Evolutionary conservation across 1,140 invertebrate genomes (phyloP).

Genomic region (Calephelis nemesis): DNA sequence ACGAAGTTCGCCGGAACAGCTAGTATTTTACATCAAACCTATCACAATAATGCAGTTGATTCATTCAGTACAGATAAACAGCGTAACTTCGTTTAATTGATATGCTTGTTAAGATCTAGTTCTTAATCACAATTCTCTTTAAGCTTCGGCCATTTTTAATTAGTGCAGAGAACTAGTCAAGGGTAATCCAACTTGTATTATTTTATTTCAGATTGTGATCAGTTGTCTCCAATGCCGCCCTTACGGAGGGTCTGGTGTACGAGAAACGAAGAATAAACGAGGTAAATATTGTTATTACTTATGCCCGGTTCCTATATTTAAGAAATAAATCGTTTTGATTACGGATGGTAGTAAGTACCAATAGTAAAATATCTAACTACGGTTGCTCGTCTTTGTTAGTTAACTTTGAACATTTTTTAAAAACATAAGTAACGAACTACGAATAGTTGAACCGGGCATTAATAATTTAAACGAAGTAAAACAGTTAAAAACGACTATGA

Average conservation of each 20-base stretch:
- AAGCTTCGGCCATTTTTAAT: conserved; percentile 7
- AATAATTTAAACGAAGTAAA: no score
- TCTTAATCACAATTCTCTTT: conserved; percentile 13
- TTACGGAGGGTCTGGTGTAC: conserved; percentile 28
- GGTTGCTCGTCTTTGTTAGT: no score
- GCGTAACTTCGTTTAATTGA: conserved; percentile 12
- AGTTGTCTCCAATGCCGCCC: conserved; percentile 51
- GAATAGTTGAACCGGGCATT: no score
- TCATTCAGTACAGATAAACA: background rate
- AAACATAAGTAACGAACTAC: no score
- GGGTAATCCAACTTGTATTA: conserved; percentile 30
- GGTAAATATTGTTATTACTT: conserved; percentile 29
- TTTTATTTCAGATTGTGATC: conserved; percentile 46
- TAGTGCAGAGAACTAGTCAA: background rate
- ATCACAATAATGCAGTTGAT: background rate
- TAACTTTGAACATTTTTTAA: no score
- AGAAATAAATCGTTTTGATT: no score
- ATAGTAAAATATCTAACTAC: no score
- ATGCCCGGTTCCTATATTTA: no score
- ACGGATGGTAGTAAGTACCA: no score
- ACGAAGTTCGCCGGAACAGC: no score
- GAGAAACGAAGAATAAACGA: conserved; percentile 45
- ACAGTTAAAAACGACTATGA: no score
- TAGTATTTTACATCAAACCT: no score
- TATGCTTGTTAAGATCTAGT: conserved; percentile 13